Evolutionary conservation across 92 coral and sea anemone genomes (phyloP), one percentile per base, ranked within the genome.

Genomic region (Parazoanthus atlanticus): DNA sequence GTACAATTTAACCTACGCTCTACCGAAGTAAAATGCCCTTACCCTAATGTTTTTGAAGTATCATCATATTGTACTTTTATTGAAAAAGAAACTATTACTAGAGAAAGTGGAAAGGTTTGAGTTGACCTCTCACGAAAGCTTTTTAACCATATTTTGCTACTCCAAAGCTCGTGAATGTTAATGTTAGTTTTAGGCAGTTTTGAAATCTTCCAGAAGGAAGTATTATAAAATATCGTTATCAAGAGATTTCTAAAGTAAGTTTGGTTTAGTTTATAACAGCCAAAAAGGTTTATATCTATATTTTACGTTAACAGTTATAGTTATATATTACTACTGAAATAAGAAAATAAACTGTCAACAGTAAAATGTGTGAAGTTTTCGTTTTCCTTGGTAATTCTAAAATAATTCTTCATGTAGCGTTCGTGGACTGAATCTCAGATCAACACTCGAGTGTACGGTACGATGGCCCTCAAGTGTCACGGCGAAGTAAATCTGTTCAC

Each of bases 291-390:
- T 84, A 41, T 25, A 71, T 84, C 43, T 70, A 46, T 11, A 36
- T 36, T 23, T 54, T 31, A 47, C 67, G 25, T 79, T 80, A 31
- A 38, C 6, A 61, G 70, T 61, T 70, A 84, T 52, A 69, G 40
- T 29, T 84, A 70, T 69, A 69, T 84, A 70, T 70, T 66, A 31
- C 85, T 84, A 84, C 30, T 70, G 26, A 69, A 84, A 23, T 69
- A 41, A 11, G n/a, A 84, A 84, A 84, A 84, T 84, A 84, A 84
- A 84, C 67, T 84, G 87, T 36, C 21, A 84, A 70, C 78, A 84
- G 65, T 31, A 69, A 31, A 84, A 28, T 38, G 49, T 33, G 79
- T 8, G 25, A 34, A 21, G 40, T 75, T 23, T 75, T 75, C 17
- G 5, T 38, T 36, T 75, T 73, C 21, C n/a, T 61, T 25, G 8